Evolutionary conservation across 2,113 vertebrate species (phyloP), one percentile per base, ranked within the genome.

Genomic region (Brachyhypopomus occidentalis): DNA sequence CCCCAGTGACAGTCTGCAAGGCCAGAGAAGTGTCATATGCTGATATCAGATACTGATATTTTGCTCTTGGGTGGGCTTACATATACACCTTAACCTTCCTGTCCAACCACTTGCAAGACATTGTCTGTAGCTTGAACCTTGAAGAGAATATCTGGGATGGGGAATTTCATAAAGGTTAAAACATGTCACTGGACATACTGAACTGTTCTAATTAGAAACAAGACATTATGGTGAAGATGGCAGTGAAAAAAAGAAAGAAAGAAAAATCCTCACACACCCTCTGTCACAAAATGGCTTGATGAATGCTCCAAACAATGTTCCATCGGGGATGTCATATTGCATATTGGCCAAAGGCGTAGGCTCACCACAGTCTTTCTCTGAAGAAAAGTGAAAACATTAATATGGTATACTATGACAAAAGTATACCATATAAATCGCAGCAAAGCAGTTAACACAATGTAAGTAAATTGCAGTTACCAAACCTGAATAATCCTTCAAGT

Each of bases 361-460:
- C 4, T 0, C 0, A 12, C 90, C 90, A 76, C 92, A 93, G 84
- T 93, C 88, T 11, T 25, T 90, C 80, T 81, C 93, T 94, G 85
- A 75, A 84, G 9, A 62, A 41, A 62, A 16, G 9, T n/a, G 7
- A 56, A 34, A 11, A 52, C 45, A 52, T 52, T 52, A 22, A 36
- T n/a, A n/a, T n/a, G n/a, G n/a, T n/a, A n/a, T n/a, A 3, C n/a
- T 36, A 74, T 6, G 14, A 2, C 14, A 36, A 2, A 58, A 75
- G 59, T 19, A 30, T 22, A 19, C 2, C 30, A 30, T 19, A 25
- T 64, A 52, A 52, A 14, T 63, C 34, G 38, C 27, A 70, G 30
- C 8, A 12, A 19, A 64, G 20, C 23, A 34, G 45, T 14, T 1
- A 55, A 30, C 30, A 30, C n/a, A n/a, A n/a, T n/a, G 12, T 6